These are phyloP conservation scores for Eupelmus urozonus DNA, from an alignment of 2,888 invertebrate genomes.

Conservation along the genomic window DNA sequence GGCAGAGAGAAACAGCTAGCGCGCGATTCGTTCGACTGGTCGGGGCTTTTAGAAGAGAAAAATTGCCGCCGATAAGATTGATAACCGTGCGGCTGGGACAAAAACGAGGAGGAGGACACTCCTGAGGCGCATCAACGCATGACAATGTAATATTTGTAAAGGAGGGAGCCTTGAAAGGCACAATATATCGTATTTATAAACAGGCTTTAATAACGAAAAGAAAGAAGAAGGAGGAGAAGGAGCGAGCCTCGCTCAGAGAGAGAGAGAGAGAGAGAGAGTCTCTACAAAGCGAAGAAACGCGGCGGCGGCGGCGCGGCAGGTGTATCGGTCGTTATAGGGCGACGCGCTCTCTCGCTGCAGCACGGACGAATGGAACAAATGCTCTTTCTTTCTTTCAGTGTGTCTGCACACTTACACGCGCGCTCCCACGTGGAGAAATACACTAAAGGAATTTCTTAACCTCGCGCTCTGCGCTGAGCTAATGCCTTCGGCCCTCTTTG, in stretches of 20 bases:
- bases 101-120: neutral
- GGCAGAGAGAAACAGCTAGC: slow-evolving; percentile 5
- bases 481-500: slow-evolving; percentile 71
- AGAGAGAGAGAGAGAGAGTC: neutral
- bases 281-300: neutral
- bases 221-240: neutral
- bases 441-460: slow-evolving; percentile 67
- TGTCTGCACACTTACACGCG: neutral
- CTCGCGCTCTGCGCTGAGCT: slow-evolving; percentile 62
- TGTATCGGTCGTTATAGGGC: slow-evolving; percentile 49
- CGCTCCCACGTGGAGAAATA: neutral
- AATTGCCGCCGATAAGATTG: slow-evolving; percentile 52
- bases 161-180: slow-evolving; percentile 46
- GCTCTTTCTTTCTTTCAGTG: slow-evolving; percentile 26
- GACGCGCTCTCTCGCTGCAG: neutral
- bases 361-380: slow-evolving; percentile 64
- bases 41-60: neutral
- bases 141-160: slow-evolving; percentile 55
- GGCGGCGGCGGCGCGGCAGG: slow-evolving; percentile 52
- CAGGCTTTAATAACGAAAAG: slow-evolving; percentile 51
- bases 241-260: neutral
- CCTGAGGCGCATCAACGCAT: slow-evolving; percentile 4
- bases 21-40: neutral
- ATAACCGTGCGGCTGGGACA: neutral
- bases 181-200: slow-evolving; percentile 51